Conservation (phyloP, 1,140 invertebrate species). For the Sinonovacula constricta region DNA sequence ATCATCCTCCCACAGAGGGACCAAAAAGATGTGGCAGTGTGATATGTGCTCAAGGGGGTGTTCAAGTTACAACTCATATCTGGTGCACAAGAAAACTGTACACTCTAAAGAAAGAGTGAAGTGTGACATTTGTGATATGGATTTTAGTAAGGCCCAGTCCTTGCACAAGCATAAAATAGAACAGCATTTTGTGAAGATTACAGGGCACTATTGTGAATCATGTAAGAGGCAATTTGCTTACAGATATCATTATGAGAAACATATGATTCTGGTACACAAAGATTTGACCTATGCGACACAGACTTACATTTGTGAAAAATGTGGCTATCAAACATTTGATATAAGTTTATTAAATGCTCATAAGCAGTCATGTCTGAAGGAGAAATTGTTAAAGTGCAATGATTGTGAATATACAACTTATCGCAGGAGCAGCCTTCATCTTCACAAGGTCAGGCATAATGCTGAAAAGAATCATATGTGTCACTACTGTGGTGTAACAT, state of each 20-base stretch:
- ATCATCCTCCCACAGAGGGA: too few relatives aligned
- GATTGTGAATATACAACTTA: not conserved
- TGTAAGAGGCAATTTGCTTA: constrained; percentile 20
- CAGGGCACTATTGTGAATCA: constrained; percentile 1
- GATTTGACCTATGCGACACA: not conserved
- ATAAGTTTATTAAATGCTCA: not conserved
- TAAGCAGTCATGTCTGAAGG: not conserved
- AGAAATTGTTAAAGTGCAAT: not conserved
- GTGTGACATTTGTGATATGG: constrained; percentile 14
- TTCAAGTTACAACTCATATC: too few relatives aligned
- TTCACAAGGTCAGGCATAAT: constrained; percentile 31
- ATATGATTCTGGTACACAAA: not conserved
- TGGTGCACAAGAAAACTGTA: too few relatives aligned
- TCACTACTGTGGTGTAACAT: constrained; percentile 48
- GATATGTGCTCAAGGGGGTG: too few relatives aligned
- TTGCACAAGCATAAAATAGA: constrained; percentile 12
- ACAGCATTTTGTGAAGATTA: constrained; percentile 5
- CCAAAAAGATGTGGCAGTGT: too few relatives aligned
- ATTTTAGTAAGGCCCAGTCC: not conserved
- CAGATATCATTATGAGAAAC: not conserved
- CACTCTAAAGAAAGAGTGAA: constrained; percentile 9
- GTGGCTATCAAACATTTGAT: not conserved
- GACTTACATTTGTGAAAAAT: constrained; percentile 15
- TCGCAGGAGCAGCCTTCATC: not conserved
- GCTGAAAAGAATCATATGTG: constrained; percentile 48